Percentiles rank a stretch among this genome's conserved stretches.
phyloP scores from a whole-genome alignment of 2,888 invertebrate genomes.

The Taphrorychus bicolor region DNA sequence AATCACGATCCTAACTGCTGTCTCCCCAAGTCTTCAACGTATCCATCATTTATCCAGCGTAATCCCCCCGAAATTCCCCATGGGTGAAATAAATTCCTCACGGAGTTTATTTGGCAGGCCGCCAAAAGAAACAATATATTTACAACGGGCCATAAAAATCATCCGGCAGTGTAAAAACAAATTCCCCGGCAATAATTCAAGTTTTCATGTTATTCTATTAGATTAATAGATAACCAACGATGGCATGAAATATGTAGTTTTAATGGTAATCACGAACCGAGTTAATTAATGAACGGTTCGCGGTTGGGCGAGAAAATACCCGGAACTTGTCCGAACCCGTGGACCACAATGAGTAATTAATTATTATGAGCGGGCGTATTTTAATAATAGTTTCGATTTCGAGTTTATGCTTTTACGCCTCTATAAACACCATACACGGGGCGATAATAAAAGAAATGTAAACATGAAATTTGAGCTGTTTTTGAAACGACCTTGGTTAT shows the following conservation, averaged over 20 bases:
- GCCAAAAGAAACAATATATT: not conserved
- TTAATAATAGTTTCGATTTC: not conserved
- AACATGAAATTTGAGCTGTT: no score
- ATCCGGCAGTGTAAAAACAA: not conserved
- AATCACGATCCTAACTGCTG: not conserved
- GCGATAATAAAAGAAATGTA: no score
- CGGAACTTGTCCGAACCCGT: not conserved
- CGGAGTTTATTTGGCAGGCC: conserved; percentile 1
- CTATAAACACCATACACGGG: no score
- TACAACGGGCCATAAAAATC: not conserved
- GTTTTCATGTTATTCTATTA: not conserved
- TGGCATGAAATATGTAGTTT: not conserved
- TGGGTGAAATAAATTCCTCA: not conserved
- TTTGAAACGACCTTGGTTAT: no score
- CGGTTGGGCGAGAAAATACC: not conserved
- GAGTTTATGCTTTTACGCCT: no score
- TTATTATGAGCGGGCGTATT: not conserved
- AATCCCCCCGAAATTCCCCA: not conserved
- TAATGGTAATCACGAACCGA: not conserved
- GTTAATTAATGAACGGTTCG: not conserved
- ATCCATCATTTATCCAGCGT: not conserved
- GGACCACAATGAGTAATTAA: not conserved
- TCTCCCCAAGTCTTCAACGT: no score
- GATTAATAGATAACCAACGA: not conserved
- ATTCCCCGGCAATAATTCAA: not conserved